phyloP scores from a whole-genome alignment of 2,888 invertebrate species.

The Torymus auratus region DNA sequence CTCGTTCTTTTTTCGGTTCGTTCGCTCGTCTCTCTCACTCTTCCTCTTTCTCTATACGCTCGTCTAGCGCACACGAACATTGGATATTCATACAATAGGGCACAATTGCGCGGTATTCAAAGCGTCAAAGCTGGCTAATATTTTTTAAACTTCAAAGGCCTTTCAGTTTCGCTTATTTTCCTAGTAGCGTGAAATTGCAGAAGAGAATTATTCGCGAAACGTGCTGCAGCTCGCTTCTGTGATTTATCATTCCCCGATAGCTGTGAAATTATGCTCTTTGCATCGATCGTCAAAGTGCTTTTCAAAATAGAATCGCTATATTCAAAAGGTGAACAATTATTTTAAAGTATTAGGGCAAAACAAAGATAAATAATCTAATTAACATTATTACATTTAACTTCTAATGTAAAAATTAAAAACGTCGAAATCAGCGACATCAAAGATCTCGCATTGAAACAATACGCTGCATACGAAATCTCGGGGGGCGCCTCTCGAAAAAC shows the following conservation, averaged over 20 bases:
- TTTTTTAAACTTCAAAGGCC: constrained; percentile 32
- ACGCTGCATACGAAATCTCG: no score
- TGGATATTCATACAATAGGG: constrained; percentile 16
- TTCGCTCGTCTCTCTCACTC: background rate
- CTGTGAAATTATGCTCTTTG: background rate
- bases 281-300: no score
- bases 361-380: no score
- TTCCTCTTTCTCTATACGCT: background rate
- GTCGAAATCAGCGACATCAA: no score
- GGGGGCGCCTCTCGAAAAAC: background rate
- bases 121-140: constrained; percentile 25
- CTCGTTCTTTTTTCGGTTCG: no score
- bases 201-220: constrained; percentile 1
- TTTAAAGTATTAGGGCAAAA: no score
- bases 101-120: constrained; percentile 27
- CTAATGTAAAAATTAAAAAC: no score
- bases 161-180: constrained; percentile 25
- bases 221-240: background rate
- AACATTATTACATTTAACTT: no score
- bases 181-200: background rate
- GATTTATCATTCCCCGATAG: constrained; percentile 2
- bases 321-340: no score
- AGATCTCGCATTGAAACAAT: no score
- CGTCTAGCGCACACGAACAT: background rate
- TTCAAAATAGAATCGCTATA: no score